Percentiles rank a stretch among this genome's conserved stretches.
Conservation (phyloP, 2,888 invertebrate genomes). For the Branchellion lobata region DNA sequence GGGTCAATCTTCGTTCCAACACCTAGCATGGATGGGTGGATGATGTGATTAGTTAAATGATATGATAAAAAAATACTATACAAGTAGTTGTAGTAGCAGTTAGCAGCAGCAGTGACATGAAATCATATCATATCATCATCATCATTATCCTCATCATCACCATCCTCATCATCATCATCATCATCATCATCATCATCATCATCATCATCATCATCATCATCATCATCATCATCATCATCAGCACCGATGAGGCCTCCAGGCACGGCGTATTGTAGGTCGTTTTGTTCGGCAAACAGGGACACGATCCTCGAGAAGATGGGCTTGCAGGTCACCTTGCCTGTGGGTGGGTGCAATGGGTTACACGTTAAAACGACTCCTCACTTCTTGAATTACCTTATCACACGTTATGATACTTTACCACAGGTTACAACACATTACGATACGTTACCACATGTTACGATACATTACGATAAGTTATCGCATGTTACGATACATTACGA, state of each 20-base stretch:
- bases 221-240: neutral
- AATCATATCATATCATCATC: too few species aligned
- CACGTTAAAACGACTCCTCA: too few species aligned
- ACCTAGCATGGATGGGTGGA: slow-evolving; percentile 63
- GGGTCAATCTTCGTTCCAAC: slow-evolving; percentile 99
- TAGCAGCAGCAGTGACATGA: too few species aligned
- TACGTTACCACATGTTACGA: too few species aligned
- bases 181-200: neutral
- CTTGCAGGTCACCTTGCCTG: slow-evolving; percentile 89
- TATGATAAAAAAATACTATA: too few species aligned
- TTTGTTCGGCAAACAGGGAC: slow-evolving; percentile 94
- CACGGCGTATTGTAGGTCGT: slow-evolving; percentile 93
- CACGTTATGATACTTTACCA: too few species aligned
- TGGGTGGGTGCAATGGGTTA: slow-evolving; percentile 60
- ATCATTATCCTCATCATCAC: neutral
- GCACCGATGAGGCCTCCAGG: slow-evolving; percentile 94
- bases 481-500: too few species aligned
- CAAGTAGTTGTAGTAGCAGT: too few species aligned
- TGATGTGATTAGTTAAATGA: too few species aligned
- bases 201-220: neutral
- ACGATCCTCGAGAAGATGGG: slow-evolving; percentile 96
- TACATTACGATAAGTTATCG: too few species aligned
- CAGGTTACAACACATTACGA: too few species aligned
- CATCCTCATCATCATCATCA: slow-evolving; percentile 1
- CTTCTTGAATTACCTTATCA: too few species aligned